Evolutionary conservation across 1,140 invertebrate species (phyloP), one percentile per base, ranked within the genome.

Genomic region (Bemisia tabaci): DNA sequence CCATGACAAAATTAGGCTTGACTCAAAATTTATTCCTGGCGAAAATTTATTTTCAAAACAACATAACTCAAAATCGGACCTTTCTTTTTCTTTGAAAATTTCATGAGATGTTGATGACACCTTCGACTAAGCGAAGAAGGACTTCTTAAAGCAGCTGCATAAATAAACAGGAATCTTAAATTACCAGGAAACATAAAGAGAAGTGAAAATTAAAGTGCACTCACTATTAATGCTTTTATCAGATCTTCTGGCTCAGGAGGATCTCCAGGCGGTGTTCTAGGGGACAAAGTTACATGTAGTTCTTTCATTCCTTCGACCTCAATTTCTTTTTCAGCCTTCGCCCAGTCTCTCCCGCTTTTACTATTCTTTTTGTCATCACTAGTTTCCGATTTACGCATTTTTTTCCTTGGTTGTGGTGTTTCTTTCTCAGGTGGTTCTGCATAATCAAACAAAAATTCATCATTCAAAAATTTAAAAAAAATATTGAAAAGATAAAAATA

Each of bases 181-280:
- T n/a, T n/a, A n/a, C n/a, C n/a, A n/a, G n/a, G n/a, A n/a, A n/a
- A n/a, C n/a, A n/a, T n/a, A n/a, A n/a, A n/a, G n/a, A n/a, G n/a
- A n/a, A n/a, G n/a, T n/a, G n/a, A n/a, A n/a, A 24, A 23, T 59
- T 65, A 68, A 27, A 59, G 60, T 5, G 27, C 63, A 79, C 77
- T 75, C 76, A 83, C 83, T 79, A 83, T 81, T 68, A 85, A 74
- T 62, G 87, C 85, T 80, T 89, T 91, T 70, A 94, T 88, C 12
- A 94, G 80, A 76, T 94, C 91, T 75, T 93, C 90, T 1, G 91
- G 90, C 75, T 94, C 91, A 25, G 92, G 91, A 17, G 91, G 91
- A 75, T 94, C 91, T n/a, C 86, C 87, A 23, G 83, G 83, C 1
- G 88, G 88, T 60, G 87, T 85, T 68, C 85, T 84, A 1, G 90